Conservation (phyloP, 2,113 vertebrate species). For the Epinephelus moara region DNA sequence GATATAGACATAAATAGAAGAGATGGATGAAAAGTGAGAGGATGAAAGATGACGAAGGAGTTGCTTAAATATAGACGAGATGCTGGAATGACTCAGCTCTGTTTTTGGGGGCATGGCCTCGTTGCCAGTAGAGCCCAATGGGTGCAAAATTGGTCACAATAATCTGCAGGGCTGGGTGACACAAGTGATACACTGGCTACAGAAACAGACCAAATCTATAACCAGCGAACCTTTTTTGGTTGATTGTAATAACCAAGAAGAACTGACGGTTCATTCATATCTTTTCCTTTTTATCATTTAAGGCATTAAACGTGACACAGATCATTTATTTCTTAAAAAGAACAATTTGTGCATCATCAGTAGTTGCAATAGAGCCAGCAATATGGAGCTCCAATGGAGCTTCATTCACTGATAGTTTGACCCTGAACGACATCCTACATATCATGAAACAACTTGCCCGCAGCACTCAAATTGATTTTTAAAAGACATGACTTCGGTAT, state of each 20-base stretch:
- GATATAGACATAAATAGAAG: background rate
- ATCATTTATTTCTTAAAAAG: background rate
- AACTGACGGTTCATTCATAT: background rate
- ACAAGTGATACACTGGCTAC: background rate
- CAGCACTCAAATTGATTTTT: background rate
- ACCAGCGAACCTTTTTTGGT: background rate
- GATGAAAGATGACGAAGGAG: background rate
- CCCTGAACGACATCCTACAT: background rate
- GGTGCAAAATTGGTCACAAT: background rate
- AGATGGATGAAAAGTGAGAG: background rate
- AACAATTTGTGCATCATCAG: conserved; percentile 11
- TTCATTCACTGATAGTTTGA: background rate
- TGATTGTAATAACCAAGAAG: background rate
- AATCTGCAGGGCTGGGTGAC: background rate
- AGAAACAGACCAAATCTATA: background rate
- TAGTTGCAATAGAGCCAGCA: background rate
- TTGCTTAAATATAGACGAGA: conserved; percentile 1
- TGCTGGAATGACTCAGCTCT: conserved; percentile 15
- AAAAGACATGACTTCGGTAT: background rate
- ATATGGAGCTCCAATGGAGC: background rate
- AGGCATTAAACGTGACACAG: conserved; percentile 1
- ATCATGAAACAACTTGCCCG: background rate
- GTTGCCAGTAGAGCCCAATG: background rate
- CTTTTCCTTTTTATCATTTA: conserved; percentile 10
- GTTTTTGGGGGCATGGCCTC: background rate